phyloP scores from a whole-genome alignment of 23 tunicate genomes.

The Halocynthia aurantium region DNA sequence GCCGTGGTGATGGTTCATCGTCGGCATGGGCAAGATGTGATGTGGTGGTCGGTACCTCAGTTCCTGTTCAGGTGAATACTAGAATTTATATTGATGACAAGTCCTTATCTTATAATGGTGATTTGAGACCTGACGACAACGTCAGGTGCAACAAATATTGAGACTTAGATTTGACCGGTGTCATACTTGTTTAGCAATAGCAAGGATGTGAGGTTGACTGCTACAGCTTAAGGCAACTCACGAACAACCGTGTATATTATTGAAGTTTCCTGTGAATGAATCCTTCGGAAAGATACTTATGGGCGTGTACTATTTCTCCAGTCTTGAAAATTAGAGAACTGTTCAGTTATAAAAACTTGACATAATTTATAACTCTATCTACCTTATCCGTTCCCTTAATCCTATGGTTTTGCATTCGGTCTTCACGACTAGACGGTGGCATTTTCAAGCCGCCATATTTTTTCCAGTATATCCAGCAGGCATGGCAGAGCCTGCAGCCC shows the following conservation, averaged over 20 bases:
- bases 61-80: conserved; percentile 36
- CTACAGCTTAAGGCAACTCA: too few relatives aligned
- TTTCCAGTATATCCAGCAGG: conserved; percentile 99
- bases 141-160: too few relatives aligned
- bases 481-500: conserved; percentile 73
- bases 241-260: too few relatives aligned
- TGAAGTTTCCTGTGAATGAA: too few relatives aligned
- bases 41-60: conserved; percentile 67
- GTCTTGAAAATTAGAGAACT: not conserved
- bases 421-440: conserved; percentile 76
- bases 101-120: too few relatives aligned
- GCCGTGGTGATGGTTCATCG: conserved; percentile 35
- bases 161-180: too few relatives aligned
- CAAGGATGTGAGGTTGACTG: too few relatives aligned
- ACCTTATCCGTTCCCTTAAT: conserved; percentile 94
- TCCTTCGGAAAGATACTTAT: too few relatives aligned
- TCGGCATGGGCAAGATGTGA: conserved; percentile 22
- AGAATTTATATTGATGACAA: not conserved
- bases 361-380: not conserved
- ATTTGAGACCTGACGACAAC: too few relatives aligned
- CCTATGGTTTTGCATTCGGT: conserved; percentile 65
- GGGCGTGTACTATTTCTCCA: too few relatives aligned
- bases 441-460: conserved; percentile 95
- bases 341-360: not conserved
- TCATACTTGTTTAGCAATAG: too few relatives aligned